Conservation (phyloP, 2,113 vertebrate species). For the Tetrax tetrax region DNA sequence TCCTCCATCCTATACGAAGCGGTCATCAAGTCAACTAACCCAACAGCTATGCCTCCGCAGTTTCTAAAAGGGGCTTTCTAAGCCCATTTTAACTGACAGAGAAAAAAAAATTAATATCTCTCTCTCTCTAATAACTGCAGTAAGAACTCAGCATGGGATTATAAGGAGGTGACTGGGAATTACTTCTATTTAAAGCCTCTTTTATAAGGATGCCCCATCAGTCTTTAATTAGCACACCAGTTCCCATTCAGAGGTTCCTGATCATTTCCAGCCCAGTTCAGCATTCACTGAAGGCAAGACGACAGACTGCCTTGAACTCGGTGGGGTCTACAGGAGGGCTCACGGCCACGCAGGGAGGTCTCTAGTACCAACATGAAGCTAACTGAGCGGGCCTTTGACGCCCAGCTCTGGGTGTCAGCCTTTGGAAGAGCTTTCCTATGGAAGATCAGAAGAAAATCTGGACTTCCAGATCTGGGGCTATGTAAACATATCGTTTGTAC, state of each 20-base stretch:
- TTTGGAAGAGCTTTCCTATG: background rate
- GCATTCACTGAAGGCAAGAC: background rate
- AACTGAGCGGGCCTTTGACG: background rate
- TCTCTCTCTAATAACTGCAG: background rate
- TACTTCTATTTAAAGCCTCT: conserved; percentile 32
- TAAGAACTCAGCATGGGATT: background rate
- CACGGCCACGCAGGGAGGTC: background rate
- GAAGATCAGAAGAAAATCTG: background rate
- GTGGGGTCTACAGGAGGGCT: background rate
- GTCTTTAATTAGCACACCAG: background rate
- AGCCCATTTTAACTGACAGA: background rate
- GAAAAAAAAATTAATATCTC: background rate
- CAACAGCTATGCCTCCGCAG: background rate
- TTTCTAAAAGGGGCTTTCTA: conserved; percentile 4
- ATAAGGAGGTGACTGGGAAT: background rate
- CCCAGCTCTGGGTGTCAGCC: background rate
- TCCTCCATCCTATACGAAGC: conserved; percentile 14
- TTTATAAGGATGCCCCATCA: conserved; percentile 8
- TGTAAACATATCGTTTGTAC: background rate
- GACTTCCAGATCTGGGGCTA: background rate
- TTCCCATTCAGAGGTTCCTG: background rate
- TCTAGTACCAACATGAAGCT: background rate
- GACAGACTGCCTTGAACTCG: background rate
- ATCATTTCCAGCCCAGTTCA: background rate
- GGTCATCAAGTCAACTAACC: background rate